Evolutionary conservation across 2,888 invertebrate species (phyloP).

Genomic region (Netelia virgata): DNA sequence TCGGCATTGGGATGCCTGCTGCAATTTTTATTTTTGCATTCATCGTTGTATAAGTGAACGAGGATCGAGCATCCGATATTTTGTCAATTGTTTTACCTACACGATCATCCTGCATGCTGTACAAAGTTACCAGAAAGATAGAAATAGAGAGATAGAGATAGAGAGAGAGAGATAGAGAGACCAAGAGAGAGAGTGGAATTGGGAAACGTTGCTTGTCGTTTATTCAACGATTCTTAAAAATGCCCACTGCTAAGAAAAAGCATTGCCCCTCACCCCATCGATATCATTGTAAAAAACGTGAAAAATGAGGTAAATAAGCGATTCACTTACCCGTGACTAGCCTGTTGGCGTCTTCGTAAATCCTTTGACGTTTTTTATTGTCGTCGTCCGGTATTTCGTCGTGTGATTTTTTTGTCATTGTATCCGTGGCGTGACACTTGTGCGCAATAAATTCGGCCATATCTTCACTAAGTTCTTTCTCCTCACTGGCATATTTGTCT

Average conservation of each 20-base stretch:
- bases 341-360: slow-evolving; percentile 83
- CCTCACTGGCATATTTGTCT: slow-evolving; percentile 84
- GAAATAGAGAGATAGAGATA: slow-evolving; percentile 48
- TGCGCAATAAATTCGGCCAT: slow-evolving; percentile 83
- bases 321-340: slow-evolving; percentile 83
- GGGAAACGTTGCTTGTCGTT: slow-evolving; percentile 46
- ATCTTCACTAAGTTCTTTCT: slow-evolving; percentile 83
- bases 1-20: slow-evolving; percentile 46
- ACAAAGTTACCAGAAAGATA: slow-evolving; percentile 49
- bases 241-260: slow-evolving; percentile 73
- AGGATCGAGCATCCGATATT: slow-evolving; percentile 40
- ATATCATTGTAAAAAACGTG: slow-evolving; percentile 42
- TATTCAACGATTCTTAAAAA: slow-evolving; percentile 40
- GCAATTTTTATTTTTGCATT: not conserved
- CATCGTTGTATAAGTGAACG: not conserved
- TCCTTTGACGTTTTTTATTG: slow-evolving; percentile 81
- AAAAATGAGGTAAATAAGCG: slow-evolving; percentile 28
- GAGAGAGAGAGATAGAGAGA: slow-evolving; percentile 44
- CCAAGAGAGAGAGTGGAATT: slow-evolving; percentile 28
- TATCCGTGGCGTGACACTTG: slow-evolving; percentile 80
- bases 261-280: slow-evolving; percentile 83
- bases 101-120: slow-evolving; percentile 64
- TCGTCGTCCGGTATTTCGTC: slow-evolving; percentile 80
- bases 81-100: slow-evolving; percentile 48
- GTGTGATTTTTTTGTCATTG: slow-evolving; percentile 81